Evolutionary conservation across 2,113 vertebrate genomes (phyloP), one percentile per base, ranked within the genome.

Genomic region (Oreotragus oreotragus): DNA sequence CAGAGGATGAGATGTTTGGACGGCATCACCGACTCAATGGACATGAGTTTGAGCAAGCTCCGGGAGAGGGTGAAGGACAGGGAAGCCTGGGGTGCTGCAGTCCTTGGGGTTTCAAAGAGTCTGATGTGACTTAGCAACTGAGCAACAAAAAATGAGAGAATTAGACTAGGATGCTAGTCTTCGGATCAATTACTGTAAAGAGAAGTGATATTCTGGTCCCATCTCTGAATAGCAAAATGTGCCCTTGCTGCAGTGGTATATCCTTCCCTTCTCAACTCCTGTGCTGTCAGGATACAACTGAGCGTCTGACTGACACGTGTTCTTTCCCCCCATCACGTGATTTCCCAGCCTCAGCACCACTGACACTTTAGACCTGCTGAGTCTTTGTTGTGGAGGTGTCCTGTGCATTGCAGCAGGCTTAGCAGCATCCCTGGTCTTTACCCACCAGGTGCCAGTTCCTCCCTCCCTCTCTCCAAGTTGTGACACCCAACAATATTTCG

Each of bases 261-360:
- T 62, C 43, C 2, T 64, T 33, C 30, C 1, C 12, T 15, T 79
- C 76, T 76, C 19, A 7, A 0, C 43, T 36, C 6, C 1, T 39
- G 3, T 27, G n/a, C 16, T 8, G 6, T 15, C 17, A 4, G 23
- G 27, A 58, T 28, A 3, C 1, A 12, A 47, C 1, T 5, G 30
- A 62, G 57, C 7, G 14, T 19, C 4, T 45, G 77, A 27, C 0
- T 1, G 30, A 43, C 3, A 49, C 7, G 28, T 11, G 27, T 5
- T 17, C 55, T 60, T 66, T 47, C 45, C 39, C 15, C 47, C 47
- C 13, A 12, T 2, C 14, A 15, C 2, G 6, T 9, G 6, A 7
- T 62, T 70, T 73, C 39, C 36, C 14, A 25, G 14, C 64, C 57
- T 43, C 25, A 47, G n/a, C 27, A 57, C 16, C 5, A 27, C 0